Evolutionary conservation across 2,888 invertebrate genomes (phyloP), one percentile per base, ranked within the genome.

Genomic region (Leptura quadrifasciata): DNA sequence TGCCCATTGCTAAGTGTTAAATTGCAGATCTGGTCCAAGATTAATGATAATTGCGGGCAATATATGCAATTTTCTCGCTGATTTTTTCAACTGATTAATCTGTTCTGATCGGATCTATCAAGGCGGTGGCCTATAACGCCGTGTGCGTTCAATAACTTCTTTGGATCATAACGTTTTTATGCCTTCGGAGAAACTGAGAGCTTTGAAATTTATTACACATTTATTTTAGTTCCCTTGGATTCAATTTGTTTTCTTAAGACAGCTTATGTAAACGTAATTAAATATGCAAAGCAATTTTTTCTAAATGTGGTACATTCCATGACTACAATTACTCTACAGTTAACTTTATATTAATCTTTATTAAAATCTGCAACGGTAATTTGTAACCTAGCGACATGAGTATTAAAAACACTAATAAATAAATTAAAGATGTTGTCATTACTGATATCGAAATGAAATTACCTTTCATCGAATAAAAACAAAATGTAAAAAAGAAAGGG

Each of bases 11-110:
- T 61, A 75, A 75, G 78, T 78, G 78, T 76, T 74, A 79, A 81
- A 79, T 81, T 81, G 78, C 75, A 67, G 72, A 75, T 74, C 70
- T 64, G 47, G 54, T n/a, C 18, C 47, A 67, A 74, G 76, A 75
- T 78, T 78, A 72, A 78, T 69, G 74, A 65, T 76, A 72, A 78
- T 76, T 74, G 72, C 76, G 15, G 58, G 57, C 70, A 67, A 76
- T 78, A 63, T 63, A 72, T 69, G 78, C 76, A 78, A 78, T 76
- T 76, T 71, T 58, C 67, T 61, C 75, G 69, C 63, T 68, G 65
- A 61, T 58, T 68, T 77, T n/a, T 77, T 64, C 64, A 64, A 24
- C 61, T 63, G 69, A 76, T 76, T 63, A 70, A 64, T 75, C 75
- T 64, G 64, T 55, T 27, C 31, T 15, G 74, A 74, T 74, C 55